Evolutionary conservation across 2,888 invertebrate genomes (phyloP).

Genomic region (Cephonodes hylas): DNA sequence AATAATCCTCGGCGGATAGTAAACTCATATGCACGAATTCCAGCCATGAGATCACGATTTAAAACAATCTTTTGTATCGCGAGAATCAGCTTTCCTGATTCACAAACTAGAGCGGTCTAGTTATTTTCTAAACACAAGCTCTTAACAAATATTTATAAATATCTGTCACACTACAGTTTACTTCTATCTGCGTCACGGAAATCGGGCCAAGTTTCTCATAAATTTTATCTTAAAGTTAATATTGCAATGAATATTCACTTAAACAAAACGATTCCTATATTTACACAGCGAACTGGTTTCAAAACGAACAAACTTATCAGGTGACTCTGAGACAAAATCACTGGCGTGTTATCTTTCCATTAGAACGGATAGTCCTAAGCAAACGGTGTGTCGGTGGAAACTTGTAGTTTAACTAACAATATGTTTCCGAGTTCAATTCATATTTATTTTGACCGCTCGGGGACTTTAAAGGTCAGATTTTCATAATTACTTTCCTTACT

Average conservation of each 20-base stretch:
- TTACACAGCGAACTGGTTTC: not conserved
- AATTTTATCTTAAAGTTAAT: too few species aligned
- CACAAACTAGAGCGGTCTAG: too few species aligned
- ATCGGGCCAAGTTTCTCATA: not conserved
- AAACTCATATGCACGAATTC: too few species aligned
- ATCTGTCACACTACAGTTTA: too few species aligned
- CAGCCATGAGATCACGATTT: too few species aligned
- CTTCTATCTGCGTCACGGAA: too few species aligned
- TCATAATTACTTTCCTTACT: not conserved
- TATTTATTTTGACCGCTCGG: not conserved
- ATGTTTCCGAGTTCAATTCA: not conserved
- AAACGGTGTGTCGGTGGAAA: slow-evolving; percentile 32
- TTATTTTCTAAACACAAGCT: too few species aligned
- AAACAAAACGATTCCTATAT: not conserved
- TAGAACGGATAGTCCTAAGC: slow-evolving; percentile 53
- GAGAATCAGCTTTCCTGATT: too few species aligned
- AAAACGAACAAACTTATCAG: not conserved
- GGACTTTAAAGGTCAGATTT: not conserved
- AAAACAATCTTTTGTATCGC: too few species aligned
- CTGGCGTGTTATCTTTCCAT: slow-evolving; percentile 57
- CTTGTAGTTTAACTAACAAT: not conserved
- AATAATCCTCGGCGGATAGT: too few species aligned
- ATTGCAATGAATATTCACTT: not conserved
- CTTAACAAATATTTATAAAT: too few species aligned
- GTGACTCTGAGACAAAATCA: not conserved